Evolutionary conservation across 2,888 invertebrate genomes (phyloP).

Genomic region (Pediacus dermestoides): DNA sequence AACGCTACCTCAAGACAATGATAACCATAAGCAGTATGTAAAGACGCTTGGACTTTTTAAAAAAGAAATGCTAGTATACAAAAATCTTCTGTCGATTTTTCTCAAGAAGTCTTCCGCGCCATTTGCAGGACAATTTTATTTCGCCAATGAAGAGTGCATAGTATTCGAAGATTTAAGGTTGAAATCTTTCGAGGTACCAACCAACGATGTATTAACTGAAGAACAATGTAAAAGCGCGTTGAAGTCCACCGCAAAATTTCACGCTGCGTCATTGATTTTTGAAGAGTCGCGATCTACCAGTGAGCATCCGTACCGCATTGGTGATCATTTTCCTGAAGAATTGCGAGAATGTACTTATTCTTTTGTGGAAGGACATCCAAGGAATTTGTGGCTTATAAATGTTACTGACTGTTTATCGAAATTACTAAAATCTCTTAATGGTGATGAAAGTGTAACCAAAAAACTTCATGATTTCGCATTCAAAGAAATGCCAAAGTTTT

Average conservation of each 20-base stretch:
- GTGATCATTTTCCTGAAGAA: constrained; percentile 31
- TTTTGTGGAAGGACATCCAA: constrained; percentile 39
- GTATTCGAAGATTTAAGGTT: constrained; percentile 52
- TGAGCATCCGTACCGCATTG: constrained; percentile 27
- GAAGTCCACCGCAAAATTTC: constrained; percentile 50
- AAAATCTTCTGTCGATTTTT: constrained; percentile 34
- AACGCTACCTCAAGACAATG: constrained; percentile 54
- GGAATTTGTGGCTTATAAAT: constrained; percentile 35
- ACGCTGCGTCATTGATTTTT: constrained; percentile 53
- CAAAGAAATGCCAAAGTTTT: constrained; percentile 24
- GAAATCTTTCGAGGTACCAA: constrained; percentile 39
- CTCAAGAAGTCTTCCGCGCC: constrained; percentile 23
- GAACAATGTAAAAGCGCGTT: constrained; percentile 20
- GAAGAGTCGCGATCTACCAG: constrained; percentile 45
- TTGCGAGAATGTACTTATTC: constrained; percentile 31
- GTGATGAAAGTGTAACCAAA: constrained; percentile 16
- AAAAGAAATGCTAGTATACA: constrained; percentile 38
- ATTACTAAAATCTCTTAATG: constrained; percentile 27
- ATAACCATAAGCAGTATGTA: constrained; percentile 52
- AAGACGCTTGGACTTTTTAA: constrained; percentile 51
- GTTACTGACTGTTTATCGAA: constrained; percentile 29
- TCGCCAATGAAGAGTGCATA: constrained; percentile 48
- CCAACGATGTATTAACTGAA: constrained; percentile 14
- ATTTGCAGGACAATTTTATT: constrained; percentile 46
- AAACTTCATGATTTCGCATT: constrained; percentile 28